Evolutionary conservation across 1,140 invertebrate genomes (phyloP).

Genomic region (Drosophila triauraria): DNA sequence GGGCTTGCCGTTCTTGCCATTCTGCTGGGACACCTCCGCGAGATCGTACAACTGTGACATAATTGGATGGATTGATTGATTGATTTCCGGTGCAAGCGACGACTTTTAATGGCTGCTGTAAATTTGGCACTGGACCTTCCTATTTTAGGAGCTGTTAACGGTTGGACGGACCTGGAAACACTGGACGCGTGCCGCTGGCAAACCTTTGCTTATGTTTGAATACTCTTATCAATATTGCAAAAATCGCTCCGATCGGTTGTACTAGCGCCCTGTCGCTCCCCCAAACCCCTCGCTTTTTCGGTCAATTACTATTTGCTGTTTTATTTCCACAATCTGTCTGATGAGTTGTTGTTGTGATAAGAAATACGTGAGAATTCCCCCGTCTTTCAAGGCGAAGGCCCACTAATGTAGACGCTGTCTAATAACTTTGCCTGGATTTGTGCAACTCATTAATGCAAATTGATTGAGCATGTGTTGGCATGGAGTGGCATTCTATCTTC

Average conservation of each 20-base stretch:
- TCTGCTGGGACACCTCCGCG: constrained; percentile 86
- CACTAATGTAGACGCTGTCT: constrained; percentile 5
- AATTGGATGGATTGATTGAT: constrained; percentile 15
- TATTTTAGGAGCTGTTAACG: constrained; percentile 15
- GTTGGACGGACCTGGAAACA: constrained; percentile 14
- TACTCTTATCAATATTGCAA: constrained; percentile 30
- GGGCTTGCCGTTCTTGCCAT: constrained; percentile 86
- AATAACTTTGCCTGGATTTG: constrained; percentile 9
- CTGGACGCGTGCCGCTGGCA: constrained; percentile 32
- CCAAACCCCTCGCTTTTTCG: background rate
- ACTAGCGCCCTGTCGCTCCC: constrained; percentile 1
- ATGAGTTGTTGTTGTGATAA: constrained; percentile 51
- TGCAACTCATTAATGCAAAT: constrained; percentile 45
- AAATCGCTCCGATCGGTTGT: constrained; percentile 17
- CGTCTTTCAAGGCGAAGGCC: constrained; percentile 29
- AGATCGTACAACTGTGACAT: constrained; percentile 85
- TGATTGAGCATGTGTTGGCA: constrained; percentile 33
- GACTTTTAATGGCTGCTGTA: constrained; percentile 9
- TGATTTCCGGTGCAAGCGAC: constrained; percentile 6
- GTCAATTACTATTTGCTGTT: constrained; percentile 31
- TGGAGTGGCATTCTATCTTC: constrained; percentile 25
- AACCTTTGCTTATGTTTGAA: constrained; percentile 32
- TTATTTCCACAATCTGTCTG: constrained; percentile 36
- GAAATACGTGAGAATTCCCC: constrained; percentile 64
- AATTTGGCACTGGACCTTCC: constrained; percentile 7